Percentiles rank a stretch among this genome's conserved stretches.
Conservation (phyloP, 1,140 invertebrate species). For the Lasioglossum baleicum region DNA sequence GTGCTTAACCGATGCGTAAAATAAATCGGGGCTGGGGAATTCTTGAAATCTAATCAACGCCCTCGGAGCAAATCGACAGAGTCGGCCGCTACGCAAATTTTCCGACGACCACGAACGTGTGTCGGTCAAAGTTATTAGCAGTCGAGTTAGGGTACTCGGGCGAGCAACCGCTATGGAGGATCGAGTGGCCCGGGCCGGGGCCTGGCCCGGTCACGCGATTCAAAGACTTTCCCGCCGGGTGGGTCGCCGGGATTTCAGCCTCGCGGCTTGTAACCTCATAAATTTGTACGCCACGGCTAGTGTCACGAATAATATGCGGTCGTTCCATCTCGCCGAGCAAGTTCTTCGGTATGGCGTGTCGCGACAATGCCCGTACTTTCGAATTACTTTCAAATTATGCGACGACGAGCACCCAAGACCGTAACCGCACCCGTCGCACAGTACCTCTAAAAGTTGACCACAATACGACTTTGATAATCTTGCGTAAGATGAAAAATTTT, state of each 20-base stretch:
- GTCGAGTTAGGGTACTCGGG: slow-evolving; percentile 38
- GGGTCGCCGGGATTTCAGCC: slow-evolving; percentile 43
- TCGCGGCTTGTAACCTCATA: slow-evolving; percentile 45
- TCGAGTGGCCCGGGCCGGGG: slow-evolving; percentile 22
- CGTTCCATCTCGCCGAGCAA: slow-evolving; percentile 27
- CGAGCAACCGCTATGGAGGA: slow-evolving; percentile 40
- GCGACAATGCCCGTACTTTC: slow-evolving; percentile 45
- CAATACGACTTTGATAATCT: no score
- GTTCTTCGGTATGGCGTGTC: slow-evolving; percentile 30
- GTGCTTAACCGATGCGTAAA: background rate
- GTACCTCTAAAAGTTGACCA: no score
- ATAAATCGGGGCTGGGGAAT: background rate
- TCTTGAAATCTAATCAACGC: slow-evolving; percentile 2
- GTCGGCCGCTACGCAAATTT: background rate
- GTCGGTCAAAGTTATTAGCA: slow-evolving; percentile 44
- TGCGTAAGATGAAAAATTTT: no score
- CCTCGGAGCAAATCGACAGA: background rate
- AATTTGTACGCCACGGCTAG: slow-evolving; percentile 50
- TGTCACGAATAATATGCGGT: slow-evolving; percentile 61
- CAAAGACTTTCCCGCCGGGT: slow-evolving; percentile 37
- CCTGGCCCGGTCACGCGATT: slow-evolving; percentile 55
- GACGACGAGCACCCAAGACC: background rate
- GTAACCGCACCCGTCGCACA: no score
- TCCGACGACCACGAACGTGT: slow-evolving; percentile 20
- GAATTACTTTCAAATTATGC: slow-evolving; percentile 56